Conservation (phyloP, 2,797 vertebrate species). For the Vespertilio murinus region DNA sequence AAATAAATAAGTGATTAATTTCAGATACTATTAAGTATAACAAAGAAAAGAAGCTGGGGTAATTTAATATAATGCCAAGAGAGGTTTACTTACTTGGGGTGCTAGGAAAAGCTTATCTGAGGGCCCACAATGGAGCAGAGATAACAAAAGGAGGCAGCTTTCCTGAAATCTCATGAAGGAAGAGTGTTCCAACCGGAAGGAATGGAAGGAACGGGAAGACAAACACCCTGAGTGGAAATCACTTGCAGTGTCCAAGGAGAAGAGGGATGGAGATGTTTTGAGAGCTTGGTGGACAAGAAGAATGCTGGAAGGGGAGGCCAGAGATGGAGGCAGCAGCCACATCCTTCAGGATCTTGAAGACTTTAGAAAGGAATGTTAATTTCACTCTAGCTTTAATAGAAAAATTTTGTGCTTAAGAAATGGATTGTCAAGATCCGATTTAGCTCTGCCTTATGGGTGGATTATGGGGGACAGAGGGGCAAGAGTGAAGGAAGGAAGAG, state of each 20-base stretch:
- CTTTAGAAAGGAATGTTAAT: not conserved
- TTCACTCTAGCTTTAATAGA: constrained; percentile 22
- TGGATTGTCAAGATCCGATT: not conserved
- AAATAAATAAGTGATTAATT: not conserved
- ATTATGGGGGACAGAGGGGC: not conserved
- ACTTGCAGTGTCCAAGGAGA: not conserved
- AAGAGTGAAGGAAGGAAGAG: not conserved
- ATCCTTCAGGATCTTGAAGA: not conserved
- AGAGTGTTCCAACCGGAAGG: not conserved
- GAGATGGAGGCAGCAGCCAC: not conserved
- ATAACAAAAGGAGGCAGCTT: not conserved
- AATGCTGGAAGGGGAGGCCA: not conserved
- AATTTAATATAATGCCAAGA: not conserved
- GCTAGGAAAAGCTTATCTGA: not conserved
- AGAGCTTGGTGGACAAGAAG: not conserved
- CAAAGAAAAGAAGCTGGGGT: constrained; percentile 8
- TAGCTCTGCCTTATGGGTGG: not conserved
- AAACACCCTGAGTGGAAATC: not conserved
- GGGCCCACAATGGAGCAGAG: not conserved
- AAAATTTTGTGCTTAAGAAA: not conserved
- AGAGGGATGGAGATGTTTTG: not conserved
- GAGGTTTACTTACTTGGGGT: not conserved
- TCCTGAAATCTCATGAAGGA: not conserved
- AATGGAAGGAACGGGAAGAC: not conserved
- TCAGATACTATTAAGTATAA: not conserved